phyloP scores from a whole-genome alignment of 2,113 vertebrate species.

The Mesembrinibis cayennensis region DNA sequence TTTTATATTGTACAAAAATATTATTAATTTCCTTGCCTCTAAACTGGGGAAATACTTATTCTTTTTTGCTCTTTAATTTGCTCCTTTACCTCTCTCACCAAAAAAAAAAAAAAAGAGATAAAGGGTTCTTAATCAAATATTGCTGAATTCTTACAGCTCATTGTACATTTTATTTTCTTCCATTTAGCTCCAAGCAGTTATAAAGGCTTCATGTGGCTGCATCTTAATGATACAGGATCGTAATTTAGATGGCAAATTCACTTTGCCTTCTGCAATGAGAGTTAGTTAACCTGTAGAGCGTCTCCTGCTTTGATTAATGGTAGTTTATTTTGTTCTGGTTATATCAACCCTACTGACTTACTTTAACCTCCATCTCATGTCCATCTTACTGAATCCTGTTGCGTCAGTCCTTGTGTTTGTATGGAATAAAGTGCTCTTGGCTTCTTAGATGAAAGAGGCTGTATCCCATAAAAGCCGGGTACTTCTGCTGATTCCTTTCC shows the following conservation, averaged over 20 bases:
- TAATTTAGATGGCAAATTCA: not conserved
- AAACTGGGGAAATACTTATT: not conserved
- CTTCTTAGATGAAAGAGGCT: not conserved
- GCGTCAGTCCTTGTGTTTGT: not conserved
- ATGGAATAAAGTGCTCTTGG: not conserved
- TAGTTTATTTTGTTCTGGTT: not conserved
- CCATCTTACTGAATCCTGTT: not conserved
- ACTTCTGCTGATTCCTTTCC: not conserved
- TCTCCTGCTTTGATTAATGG: not conserved
- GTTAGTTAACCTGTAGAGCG: not conserved
- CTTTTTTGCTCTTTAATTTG: not conserved
- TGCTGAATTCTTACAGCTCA: not conserved
- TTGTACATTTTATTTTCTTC: not conserved
- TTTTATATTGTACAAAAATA: not conserved
- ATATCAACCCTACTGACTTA: not conserved
- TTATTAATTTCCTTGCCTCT: not conserved
- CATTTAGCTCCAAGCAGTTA: not conserved
- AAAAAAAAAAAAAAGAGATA: not conserved
- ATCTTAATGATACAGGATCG: not conserved
- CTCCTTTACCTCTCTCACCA: not conserved
- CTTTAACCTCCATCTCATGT: not conserved
- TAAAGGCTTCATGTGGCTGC: not conserved
- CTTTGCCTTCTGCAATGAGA: not conserved
- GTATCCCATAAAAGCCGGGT: not conserved
- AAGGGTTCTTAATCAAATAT: not conserved